Evolutionary conservation across 2,797 vertebrate genomes (phyloP).

Genomic region (Phrynocephalus forsythii): DNA sequence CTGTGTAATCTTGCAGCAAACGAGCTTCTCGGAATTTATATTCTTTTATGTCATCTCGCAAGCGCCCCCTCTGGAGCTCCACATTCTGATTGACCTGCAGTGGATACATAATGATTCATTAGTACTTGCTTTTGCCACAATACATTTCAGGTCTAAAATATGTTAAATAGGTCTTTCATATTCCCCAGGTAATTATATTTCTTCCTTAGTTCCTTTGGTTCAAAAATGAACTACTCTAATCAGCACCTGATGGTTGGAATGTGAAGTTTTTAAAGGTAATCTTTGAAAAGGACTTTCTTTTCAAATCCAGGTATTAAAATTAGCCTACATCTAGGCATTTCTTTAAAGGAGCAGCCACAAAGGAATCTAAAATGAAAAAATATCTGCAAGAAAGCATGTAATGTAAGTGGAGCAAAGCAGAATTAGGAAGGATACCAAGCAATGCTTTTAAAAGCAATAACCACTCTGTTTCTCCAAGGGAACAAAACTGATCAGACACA

Average conservation of each 20-base stretch:
- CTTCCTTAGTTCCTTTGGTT: not conserved
- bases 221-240: slow-evolving; percentile 15
- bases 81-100: slow-evolving; percentile 89
- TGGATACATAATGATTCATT: not conserved
- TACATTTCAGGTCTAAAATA: not conserved
- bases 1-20: slow-evolving; percentile 95
- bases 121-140: not conserved
- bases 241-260: not conserved
- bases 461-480: not conserved
- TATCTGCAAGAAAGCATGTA: not conserved
- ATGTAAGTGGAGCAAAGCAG: not conserved
- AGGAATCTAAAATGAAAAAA: not conserved
- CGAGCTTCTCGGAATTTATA: slow-evolving; percentile 96
- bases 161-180: not conserved
- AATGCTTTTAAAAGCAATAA: not conserved
- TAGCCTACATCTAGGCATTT: not conserved
- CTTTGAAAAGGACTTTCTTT: not conserved
- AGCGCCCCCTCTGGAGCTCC: slow-evolving; percentile 90
- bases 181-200: not conserved
- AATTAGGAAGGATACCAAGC: not conserved
- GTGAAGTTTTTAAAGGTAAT: not conserved
- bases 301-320: not conserved
- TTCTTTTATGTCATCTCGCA: slow-evolving; percentile 97
- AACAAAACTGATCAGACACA: not conserved
- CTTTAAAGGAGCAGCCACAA: not conserved